Percentiles rank a stretch among this genome's conserved stretches.
Evolutionary conservation across 2,888 invertebrate species (phyloP).

Genomic region (Dysmachus trigonus): DNA sequence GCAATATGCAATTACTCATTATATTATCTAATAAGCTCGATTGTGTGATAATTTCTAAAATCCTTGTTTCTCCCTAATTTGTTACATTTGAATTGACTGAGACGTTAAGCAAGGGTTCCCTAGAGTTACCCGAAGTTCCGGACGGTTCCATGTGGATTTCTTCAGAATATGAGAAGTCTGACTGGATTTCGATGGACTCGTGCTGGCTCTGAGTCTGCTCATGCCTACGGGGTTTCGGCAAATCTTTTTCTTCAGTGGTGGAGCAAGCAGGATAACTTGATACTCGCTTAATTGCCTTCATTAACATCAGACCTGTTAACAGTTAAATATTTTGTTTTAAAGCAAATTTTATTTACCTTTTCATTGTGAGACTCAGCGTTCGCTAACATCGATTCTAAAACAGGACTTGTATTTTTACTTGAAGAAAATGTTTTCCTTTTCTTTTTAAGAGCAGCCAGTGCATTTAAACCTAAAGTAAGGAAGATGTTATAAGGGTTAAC

Average conservation of each 20-base stretch:
- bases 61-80: slow-evolving; percentile 2
- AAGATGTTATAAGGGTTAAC: background rate
- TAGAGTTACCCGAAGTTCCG: slow-evolving; percentile 65
- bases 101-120: slow-evolving; percentile 72
- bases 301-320: slow-evolving; percentile 1
- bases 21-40: slow-evolving; percentile 27
- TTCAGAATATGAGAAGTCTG: slow-evolving; percentile 55
- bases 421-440: slow-evolving; percentile 86
- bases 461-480: slow-evolving; percentile 64
- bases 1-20: background rate
- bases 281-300: slow-evolving; percentile 72
- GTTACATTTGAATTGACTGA: slow-evolving; percentile 49
- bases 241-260: slow-evolving; percentile 56
- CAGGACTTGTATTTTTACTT: slow-evolving; percentile 74
- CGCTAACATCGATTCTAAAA: slow-evolving; percentile 64
- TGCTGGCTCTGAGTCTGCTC: slow-evolving; percentile 73
- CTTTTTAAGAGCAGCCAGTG: slow-evolving; percentile 78
- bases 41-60: background rate
- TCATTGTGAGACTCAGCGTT: slow-evolving; percentile 19
- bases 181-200: slow-evolving; percentile 66
- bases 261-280: slow-evolving; percentile 73
- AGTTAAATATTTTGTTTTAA: background rate
- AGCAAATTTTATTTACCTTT: background rate
- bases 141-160: slow-evolving; percentile 59
- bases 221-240: slow-evolving; percentile 65